Conservation (phyloP, 2,113 vertebrate genomes). For the Acanthochromis polyacanthus region DNA sequence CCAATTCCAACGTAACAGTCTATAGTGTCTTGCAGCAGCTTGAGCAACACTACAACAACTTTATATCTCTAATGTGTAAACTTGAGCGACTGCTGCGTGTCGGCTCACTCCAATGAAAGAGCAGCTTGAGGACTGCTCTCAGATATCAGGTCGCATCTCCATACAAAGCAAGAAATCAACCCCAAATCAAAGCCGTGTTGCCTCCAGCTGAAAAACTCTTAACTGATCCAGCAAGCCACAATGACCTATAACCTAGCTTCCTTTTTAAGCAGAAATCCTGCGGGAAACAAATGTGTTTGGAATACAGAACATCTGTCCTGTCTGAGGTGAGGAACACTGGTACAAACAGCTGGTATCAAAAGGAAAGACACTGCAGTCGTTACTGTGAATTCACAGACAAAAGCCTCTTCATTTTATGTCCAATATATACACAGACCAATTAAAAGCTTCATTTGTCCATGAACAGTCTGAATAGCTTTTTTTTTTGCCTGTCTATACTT, state of each 20-base stretch:
- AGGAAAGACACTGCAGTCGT: background rate
- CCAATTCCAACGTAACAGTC: constrained; percentile 4
- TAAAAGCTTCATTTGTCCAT: constrained; percentile 15
- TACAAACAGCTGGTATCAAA: background rate
- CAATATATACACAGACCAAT: background rate
- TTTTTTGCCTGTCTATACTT: constrained; percentile 33
- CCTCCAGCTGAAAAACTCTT: background rate
- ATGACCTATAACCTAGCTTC: background rate
- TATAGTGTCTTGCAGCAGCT: constrained; percentile 4
- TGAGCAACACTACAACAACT: constrained; percentile 11
- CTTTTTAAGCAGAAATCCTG: constrained; percentile 8
- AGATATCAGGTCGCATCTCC: background rate
- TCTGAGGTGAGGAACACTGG: background rate
- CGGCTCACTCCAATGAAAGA: background rate
- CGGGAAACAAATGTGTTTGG: constrained; percentile 22
- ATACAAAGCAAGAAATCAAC: background rate
- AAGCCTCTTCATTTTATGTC: constrained; percentile 10
- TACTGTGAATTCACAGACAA: constrained; percentile 4
- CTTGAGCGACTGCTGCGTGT: background rate
- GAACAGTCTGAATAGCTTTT: constrained; percentile 17
- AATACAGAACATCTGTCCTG: background rate
- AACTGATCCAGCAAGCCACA: background rate
- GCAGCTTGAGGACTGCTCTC: background rate
- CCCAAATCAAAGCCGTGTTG: constrained; percentile 7
- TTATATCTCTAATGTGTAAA: constrained; percentile 16